Percentiles rank a stretch among this genome's conserved stretches.
Evolutionary conservation across 2,113 vertebrate species (phyloP).

Genomic region (Girardinichthys multiradiatus): DNA sequence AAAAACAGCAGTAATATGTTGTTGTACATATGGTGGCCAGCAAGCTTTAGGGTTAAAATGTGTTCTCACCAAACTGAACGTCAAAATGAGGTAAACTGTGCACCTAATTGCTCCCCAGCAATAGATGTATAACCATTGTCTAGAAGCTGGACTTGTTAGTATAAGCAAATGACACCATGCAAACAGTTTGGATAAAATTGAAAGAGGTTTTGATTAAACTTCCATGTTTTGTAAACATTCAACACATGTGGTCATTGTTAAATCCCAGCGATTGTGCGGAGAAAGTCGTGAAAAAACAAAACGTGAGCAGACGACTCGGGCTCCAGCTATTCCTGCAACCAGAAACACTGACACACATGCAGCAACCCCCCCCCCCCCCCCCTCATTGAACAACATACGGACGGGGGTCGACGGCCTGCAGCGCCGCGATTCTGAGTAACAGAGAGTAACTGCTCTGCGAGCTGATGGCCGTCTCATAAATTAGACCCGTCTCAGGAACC

Average conservation of each 20-base stretch:
- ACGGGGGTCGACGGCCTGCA: constrained; percentile 14
- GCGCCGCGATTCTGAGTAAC: constrained; percentile 1
- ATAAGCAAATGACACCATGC: constrained; percentile 69
- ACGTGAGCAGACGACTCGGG: constrained; percentile 29
- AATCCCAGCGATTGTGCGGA: constrained; percentile 38
- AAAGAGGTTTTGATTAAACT: constrained; percentile 69
- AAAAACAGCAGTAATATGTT: background rate
- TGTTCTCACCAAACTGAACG: background rate
- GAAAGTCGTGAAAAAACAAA: constrained; percentile 12
- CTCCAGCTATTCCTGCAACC: constrained; percentile 7
- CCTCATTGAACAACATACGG: constrained; percentile 38
- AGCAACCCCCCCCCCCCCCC: constrained; percentile 60
- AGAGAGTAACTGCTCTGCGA: constrained; percentile 7
- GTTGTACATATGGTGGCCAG: background rate
- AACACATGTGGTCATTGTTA: constrained; percentile 66
- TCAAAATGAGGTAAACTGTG: constrained; percentile 17
- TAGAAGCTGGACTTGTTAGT: constrained; percentile 58
- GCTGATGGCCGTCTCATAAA: constrained; percentile 41
- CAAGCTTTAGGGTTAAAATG: background rate
- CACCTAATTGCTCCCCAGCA: constrained; percentile 18
- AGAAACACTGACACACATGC: constrained; percentile 27
- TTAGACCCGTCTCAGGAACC: constrained; percentile 44
- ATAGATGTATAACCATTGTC: constrained; percentile 36
- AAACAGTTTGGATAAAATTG: constrained; percentile 66
- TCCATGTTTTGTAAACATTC: constrained; percentile 67